These are phyloP conservation scores for Eutrigla gurnardus DNA, from an alignment of 2,797 vertebrate genomes.

Conservation along the genomic window DNA sequence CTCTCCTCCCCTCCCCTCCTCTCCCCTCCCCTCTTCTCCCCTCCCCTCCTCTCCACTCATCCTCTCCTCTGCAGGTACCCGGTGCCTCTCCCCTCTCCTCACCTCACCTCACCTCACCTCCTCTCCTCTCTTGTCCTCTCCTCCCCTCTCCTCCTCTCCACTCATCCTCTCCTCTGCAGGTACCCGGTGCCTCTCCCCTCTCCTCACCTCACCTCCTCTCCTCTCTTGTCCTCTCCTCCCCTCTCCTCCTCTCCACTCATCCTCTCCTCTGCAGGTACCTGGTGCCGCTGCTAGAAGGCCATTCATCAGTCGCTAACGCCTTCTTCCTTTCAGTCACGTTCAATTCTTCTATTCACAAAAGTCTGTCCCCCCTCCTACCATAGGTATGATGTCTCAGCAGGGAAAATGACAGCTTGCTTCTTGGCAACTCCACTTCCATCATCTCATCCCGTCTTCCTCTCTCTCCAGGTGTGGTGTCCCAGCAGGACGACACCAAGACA, in stretches of 20 bases:
- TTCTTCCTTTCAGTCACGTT: constrained; percentile 25
- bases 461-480: constrained; percentile 86
- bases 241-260: too few relatives aligned
- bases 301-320: constrained; percentile 51
- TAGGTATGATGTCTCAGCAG: constrained; percentile 42
- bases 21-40: too few relatives aligned
- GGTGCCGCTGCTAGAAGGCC: constrained; percentile 41
- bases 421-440: constrained; percentile 5
- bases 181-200: too few relatives aligned
- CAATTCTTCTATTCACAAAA: constrained; percentile 17
- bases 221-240: background rate
- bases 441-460: constrained; percentile 25
- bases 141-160: too few relatives aligned
- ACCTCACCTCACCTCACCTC: too few relatives aligned
- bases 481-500: constrained; percentile 90
- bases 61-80: too few relatives aligned
- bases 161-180: too few relatives aligned
- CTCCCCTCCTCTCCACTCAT: too few relatives aligned
- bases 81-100: too few relatives aligned
- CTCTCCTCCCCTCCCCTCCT: too few relatives aligned
- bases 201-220: constrained; percentile 22
- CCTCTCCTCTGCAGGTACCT: constrained; percentile 36
- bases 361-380: constrained; percentile 8
- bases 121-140: background rate
- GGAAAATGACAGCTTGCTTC: constrained; percentile 29